These are phyloP conservation scores for Drosophila emarginata DNA, from an alignment of 2,888 invertebrate species.

Conservation along the genomic window DNA sequence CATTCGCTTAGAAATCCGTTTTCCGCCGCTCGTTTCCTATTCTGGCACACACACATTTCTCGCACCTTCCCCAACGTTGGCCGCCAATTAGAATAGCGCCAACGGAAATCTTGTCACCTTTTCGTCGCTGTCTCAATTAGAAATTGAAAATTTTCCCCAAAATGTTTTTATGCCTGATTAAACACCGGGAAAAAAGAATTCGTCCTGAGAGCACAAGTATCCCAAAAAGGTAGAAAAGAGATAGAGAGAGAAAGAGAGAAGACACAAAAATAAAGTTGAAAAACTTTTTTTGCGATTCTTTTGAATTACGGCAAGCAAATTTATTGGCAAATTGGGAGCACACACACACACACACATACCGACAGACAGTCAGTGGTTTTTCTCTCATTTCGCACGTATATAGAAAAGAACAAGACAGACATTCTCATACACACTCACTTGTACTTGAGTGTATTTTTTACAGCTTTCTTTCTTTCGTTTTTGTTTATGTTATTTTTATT, in stretches of 20 bases:
- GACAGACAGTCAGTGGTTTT: slow-evolving; percentile 47
- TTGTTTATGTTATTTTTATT: slow-evolving; percentile 76
- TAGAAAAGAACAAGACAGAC: slow-evolving; percentile 8
- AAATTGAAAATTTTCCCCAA: slow-evolving; percentile 57
- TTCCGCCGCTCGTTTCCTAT: slow-evolving; percentile 67
- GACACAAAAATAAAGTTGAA: slow-evolving; percentile 8
- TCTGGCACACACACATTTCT: slow-evolving; percentile 10
- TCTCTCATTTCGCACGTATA: slow-evolving; percentile 34
- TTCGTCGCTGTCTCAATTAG: slow-evolving; percentile 51
- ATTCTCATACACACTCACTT: slow-evolving; percentile 9
- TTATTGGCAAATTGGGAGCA: slow-evolving; percentile 77
- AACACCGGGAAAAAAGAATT: slow-evolving; percentile 11
- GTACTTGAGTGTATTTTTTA: slow-evolving; percentile 72
- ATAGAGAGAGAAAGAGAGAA: background rate
- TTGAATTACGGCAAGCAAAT: slow-evolving; percentile 73
- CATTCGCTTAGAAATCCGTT: slow-evolving; percentile 70
- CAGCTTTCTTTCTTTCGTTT: slow-evolving; percentile 49
- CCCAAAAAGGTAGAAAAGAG: background rate
- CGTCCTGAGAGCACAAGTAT: background rate
- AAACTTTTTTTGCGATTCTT: slow-evolving; percentile 29
- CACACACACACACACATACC: slow-evolving; percentile 6
- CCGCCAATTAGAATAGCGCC: slow-evolving; percentile 54
- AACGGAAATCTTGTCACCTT: slow-evolving; percentile 38
- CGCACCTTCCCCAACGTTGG: slow-evolving; percentile 1
- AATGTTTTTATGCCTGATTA: slow-evolving; percentile 62